phyloP scores from a whole-genome alignment of 2,113 vertebrate species.

The Muntiacus reevesi region DNA sequence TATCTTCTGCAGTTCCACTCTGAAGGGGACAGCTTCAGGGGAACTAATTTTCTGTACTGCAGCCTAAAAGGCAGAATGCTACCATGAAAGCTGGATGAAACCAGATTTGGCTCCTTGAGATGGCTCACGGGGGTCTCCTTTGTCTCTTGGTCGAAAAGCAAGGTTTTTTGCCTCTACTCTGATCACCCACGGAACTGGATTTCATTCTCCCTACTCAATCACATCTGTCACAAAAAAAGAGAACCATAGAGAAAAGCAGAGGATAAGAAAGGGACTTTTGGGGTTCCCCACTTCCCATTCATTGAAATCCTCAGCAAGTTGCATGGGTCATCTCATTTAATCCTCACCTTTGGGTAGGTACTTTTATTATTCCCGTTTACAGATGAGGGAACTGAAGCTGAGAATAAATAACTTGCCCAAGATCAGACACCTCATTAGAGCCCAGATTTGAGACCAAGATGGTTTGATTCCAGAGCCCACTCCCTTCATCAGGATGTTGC shows the following conservation, averaged over 20 bases:
- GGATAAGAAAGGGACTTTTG: not conserved
- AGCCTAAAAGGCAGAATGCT: not conserved
- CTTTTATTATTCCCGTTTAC: not conserved
- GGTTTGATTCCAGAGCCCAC: not conserved
- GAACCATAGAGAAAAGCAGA: not conserved
- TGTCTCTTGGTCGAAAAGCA: not conserved
- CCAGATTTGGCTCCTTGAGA: not conserved
- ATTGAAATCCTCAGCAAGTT: not conserved
- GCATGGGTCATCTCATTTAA: not conserved
- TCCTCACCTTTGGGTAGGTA: not conserved
- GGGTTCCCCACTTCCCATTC: not conserved
- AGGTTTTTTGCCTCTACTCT: not conserved
- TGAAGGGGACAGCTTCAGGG: not conserved
- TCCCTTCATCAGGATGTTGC: not conserved
- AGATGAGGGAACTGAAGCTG: not conserved
- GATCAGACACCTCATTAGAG: not conserved
- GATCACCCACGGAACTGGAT: not conserved
- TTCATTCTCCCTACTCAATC: not conserved
- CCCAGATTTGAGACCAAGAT: not conserved
- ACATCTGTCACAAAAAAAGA: not conserved
- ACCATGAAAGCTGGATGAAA: not conserved
- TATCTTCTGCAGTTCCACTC: not conserved
- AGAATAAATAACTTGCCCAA: not conserved
- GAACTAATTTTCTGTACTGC: not conserved
- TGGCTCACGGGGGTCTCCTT: not conserved